phyloP scores from a whole-genome alignment of 2,797 vertebrate species.

The Dryobates pubescens region DNA sequence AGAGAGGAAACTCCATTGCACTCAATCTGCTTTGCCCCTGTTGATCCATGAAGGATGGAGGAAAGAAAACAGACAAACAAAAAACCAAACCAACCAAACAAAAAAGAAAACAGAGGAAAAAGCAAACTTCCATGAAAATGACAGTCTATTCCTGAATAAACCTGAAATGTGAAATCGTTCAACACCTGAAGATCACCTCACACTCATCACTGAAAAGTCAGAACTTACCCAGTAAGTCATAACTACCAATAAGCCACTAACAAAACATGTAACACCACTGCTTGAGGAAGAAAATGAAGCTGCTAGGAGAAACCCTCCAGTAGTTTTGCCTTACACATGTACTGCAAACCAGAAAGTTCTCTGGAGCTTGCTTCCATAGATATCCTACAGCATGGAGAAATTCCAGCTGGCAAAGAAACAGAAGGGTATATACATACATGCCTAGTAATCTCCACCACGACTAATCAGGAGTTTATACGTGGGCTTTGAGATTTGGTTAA shows the following conservation, averaged over 20 bases:
- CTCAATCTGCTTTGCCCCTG: neutral
- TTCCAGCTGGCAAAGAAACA: constrained; percentile 52
- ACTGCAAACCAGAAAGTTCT: constrained; percentile 27
- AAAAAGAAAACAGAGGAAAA: neutral
- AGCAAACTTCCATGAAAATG: neutral
- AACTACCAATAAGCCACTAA: neutral
- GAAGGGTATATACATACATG: neutral
- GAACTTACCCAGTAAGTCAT: neutral
- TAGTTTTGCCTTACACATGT: neutral
- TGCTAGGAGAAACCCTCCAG: neutral
- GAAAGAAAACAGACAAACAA: neutral
- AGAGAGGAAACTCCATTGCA: neutral
- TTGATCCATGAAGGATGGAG: neutral
- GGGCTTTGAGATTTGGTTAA: neutral
- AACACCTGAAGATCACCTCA: neutral
- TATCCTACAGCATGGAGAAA: constrained; percentile 27
- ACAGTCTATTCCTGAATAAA: neutral
- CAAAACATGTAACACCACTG: neutral
- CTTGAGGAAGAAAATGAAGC: neutral
- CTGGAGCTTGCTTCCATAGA: neutral
- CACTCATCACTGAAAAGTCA: neutral
- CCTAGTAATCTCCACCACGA: neutral
- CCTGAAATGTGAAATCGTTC: neutral
- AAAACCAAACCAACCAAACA: too few species aligned
- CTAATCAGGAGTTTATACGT: constrained; percentile 10